Evolutionary conservation across 2,113 vertebrate species (phyloP).

Genomic region (Glareola pratincola): DNA sequence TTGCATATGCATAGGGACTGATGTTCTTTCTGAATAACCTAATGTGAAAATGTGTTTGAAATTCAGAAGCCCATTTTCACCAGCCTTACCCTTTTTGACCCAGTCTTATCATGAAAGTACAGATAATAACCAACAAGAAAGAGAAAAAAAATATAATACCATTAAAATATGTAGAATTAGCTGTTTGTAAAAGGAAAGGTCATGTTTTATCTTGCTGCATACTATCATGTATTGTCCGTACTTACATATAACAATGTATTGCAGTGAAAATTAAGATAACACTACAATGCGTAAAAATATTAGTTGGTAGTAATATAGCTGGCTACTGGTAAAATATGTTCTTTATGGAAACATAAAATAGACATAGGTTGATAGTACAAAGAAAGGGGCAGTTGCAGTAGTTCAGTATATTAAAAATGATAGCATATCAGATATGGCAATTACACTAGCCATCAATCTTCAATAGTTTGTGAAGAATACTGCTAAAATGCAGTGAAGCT

Average conservation of each 20-base stretch:
- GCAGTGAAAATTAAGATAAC: slow-evolving; percentile 40
- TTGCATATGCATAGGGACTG: background rate
- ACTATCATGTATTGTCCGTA: background rate
- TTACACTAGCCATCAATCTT: slow-evolving; percentile 73
- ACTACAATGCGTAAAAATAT: background rate
- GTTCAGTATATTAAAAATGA: slow-evolving; percentile 66
- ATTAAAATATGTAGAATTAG: background rate
- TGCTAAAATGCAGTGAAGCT: slow-evolving; percentile 68
- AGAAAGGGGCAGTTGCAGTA: slow-evolving; percentile 27
- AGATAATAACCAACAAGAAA: slow-evolving; percentile 15
- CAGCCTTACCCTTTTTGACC: background rate
- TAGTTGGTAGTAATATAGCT: background rate
- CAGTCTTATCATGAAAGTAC: slow-evolving; percentile 4
- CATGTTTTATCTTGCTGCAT: background rate
- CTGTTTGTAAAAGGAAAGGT: slow-evolving; percentile 9
- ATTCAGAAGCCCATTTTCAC: background rate
- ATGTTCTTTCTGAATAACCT: background rate
- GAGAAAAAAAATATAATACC: background rate
- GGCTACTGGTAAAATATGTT: background rate
- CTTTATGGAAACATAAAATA: slow-evolving; percentile 38
- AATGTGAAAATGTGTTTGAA: background rate
- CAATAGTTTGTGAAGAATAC: slow-evolving; percentile 71
- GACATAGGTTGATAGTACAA: slow-evolving; percentile 20
- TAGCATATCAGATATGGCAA: slow-evolving; percentile 59
- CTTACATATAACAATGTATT: background rate